Base-by-base conservation (phyloP, 2,888 invertebrate species). In the Hyposoter didymator region DNA sequence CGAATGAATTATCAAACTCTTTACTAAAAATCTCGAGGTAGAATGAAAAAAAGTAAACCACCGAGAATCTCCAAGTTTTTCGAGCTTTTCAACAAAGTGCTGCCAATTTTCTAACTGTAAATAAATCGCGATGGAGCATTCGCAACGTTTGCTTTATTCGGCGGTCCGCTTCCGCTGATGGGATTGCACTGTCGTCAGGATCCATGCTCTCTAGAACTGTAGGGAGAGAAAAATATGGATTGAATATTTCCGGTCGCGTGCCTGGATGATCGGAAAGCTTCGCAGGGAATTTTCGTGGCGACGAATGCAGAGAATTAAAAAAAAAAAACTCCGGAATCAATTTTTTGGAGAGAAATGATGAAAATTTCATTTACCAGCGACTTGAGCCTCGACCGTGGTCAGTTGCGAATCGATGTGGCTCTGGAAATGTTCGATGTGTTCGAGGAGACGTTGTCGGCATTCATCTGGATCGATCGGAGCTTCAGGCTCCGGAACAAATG, bases 381-480 rank as follows among this genome's bases (percentile, higher is more conserved):
- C 95, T 93, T 97, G 96, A 12, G 96, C 95, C 94, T 97, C 97
- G 75, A 98, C 96, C 73, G 96, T 96, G 89, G 96, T 96, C 66
- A 98, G 95, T 59, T 97, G 94, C 0, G 96, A 95, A 92, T 97
- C 96, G 47, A 98, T 95, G 82, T 96, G 94, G 84, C 95, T 95
- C 92, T 98, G 97, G 90, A 96, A 96, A 87, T 97, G 96, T 90
- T 96, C 95, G 78, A 98, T 96, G 91, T 98, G 97, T 39, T 97
- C 96, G 87, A 98, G 94, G 73, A 98, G 94, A 79, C 97, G 96
- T 90, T 96, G 95, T 88, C 97, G 96, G 90, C 98, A 98, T 92
- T 96, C 97, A 67, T 95, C 95, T 67, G 97, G 96, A 94, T 98
- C 97, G 81, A 98, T 98, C 2, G 97, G 96, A 14, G 97, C 97